Conservation (phyloP, 2,113 vertebrate species). For the Toxostoma redivivum region DNA sequence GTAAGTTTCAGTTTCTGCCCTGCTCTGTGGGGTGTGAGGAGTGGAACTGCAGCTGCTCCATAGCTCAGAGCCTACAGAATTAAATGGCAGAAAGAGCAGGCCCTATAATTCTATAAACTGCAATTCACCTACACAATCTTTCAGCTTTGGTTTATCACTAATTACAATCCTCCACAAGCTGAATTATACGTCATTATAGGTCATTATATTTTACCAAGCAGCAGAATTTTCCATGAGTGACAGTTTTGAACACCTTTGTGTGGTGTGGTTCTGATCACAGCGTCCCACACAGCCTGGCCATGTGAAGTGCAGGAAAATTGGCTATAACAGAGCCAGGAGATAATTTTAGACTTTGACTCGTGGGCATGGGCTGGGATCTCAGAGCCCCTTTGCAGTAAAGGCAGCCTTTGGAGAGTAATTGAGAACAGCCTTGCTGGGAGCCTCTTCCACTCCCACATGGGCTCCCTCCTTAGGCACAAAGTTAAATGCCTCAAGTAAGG, state of each 20-base stretch:
- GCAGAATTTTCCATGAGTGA: neutral
- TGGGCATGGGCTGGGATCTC: neutral
- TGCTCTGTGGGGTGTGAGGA: neutral
- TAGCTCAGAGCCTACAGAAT: neutral
- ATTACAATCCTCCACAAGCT: slow-evolving; percentile 2
- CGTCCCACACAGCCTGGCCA: neutral
- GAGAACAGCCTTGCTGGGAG: neutral
- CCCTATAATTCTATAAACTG: slow-evolving; percentile 12
- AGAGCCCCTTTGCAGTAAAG: neutral
- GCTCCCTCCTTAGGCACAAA: neutral
- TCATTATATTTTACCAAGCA: slow-evolving; percentile 8
- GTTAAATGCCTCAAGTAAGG: slow-evolving; percentile 2
- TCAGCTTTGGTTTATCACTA: neutral
- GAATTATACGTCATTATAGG: neutral
- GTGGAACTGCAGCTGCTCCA: neutral
- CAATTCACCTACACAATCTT: slow-evolving; percentile 6
- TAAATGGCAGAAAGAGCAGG: neutral
- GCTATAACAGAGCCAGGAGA: neutral
- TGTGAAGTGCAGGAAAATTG: neutral
- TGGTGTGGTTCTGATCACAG: neutral
- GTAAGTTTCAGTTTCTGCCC: neutral
- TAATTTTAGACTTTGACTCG: slow-evolving; percentile 5
- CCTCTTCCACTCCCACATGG: neutral
- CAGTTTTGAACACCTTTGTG: neutral
- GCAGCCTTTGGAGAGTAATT: neutral